phyloP scores from a whole-genome alignment of 1,140 invertebrate species.

The Leptopilina boulardi region DNA sequence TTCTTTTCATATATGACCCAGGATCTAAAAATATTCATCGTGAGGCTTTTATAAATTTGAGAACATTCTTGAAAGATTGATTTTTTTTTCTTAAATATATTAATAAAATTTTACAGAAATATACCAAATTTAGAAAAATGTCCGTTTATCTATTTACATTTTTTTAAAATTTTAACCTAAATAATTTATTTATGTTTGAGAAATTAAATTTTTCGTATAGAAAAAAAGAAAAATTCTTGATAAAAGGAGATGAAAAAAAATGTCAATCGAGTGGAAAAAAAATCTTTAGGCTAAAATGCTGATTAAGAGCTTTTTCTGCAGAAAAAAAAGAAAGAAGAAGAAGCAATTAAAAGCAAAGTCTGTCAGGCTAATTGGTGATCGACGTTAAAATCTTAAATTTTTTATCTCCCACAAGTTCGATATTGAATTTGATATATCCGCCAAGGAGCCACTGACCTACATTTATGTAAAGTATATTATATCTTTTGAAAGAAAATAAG shows the following conservation, averaged over 20 bases:
- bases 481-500: constrained; percentile 25
- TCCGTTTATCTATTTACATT: too few species aligned
- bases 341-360: neutral
- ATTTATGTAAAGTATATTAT: neutral
- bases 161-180: too few species aligned
- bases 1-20: neutral
- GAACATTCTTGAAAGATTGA: constrained; percentile 5
- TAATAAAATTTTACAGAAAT: constrained; percentile 1
- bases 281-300: neutral
- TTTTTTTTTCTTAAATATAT: neutral
- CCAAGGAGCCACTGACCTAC: constrained; percentile 21
- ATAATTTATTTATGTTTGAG: too few species aligned
- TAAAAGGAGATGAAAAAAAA: too few species aligned
- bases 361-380: neutral
- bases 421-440: neutral
- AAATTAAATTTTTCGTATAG: too few species aligned
- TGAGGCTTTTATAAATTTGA: constrained; percentile 1
- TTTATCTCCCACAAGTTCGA: neutral
- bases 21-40: constrained; percentile 1
- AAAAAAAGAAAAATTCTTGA: too few species aligned
- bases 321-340: too few species aligned
- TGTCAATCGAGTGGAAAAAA: too few species aligned
- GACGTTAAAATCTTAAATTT: neutral
- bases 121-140: neutral
- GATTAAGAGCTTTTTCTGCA: neutral